Conservation (phyloP, 2,888 invertebrate genomes). For the Agrilus cyanescens region DNA sequence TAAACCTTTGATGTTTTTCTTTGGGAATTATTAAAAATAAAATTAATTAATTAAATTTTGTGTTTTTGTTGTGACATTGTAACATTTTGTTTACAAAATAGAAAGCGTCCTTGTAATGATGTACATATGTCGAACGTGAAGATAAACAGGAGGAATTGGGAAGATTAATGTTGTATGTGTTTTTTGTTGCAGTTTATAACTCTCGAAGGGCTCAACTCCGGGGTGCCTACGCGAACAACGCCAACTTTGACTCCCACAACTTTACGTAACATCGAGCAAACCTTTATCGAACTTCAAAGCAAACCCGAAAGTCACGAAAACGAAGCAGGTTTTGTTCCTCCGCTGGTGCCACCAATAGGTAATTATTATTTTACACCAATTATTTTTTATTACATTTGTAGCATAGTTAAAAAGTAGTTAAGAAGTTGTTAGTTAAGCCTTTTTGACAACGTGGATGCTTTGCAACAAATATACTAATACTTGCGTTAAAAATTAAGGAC, state of each 20-base stretch:
- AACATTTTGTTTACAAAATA: no score
- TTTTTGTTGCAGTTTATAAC: constrained; percentile 61
- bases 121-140: no score
- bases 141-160: no score
- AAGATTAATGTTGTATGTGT: constrained; percentile 8
- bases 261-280: constrained; percentile 82
- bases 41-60: no score
- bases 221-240: constrained; percentile 86
- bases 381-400: background rate
- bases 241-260: constrained; percentile 91
- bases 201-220: constrained; percentile 75
- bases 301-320: constrained; percentile 61
- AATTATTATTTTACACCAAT: constrained; percentile 12
- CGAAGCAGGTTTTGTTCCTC: constrained; percentile 91
- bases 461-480: no score
- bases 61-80: no score
- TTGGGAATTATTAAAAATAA: no score
- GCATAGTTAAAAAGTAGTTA: background rate
- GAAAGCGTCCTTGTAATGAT: no score
- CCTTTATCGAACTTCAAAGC: constrained; percentile 75
- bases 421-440: background rate
- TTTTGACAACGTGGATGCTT: background rate
- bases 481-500: no score
- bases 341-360: constrained; percentile 44
- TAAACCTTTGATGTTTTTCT: no score